phyloP scores from a whole-genome alignment of 2,888 invertebrate genomes.

The Pseudolycoriella hygida region DNA sequence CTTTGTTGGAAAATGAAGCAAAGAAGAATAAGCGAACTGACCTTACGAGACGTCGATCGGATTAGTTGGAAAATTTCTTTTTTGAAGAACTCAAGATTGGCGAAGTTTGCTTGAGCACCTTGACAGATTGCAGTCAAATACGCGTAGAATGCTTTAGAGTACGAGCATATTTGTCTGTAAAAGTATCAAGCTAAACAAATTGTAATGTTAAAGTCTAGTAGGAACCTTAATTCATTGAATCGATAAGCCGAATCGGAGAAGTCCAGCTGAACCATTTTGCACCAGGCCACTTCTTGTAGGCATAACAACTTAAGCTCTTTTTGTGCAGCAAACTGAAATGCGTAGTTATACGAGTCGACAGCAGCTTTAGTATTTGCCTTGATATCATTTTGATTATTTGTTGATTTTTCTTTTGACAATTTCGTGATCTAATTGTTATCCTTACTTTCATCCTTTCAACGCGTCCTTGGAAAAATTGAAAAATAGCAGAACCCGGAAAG shows the following conservation, averaged over 20 bases:
- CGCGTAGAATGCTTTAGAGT: constrained; percentile 46
- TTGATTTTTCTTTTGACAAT: not conserved
- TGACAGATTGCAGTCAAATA: constrained; percentile 36
- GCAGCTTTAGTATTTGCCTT: constrained; percentile 25
- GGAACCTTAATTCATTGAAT: constrained; percentile 35
- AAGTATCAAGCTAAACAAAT: not conserved
- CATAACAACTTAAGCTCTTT: constrained; percentile 43
- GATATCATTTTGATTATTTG: not conserved
- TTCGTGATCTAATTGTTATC: constrained; percentile 6
- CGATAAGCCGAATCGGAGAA: constrained; percentile 34
- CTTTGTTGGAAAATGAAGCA: not conserved
- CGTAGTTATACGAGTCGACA: constrained; percentile 35
- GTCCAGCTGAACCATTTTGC: constrained; percentile 40
- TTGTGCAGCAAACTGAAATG: constrained; percentile 39
- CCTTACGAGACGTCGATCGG: constrained; percentile 21
- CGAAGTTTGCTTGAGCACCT: constrained; percentile 18
- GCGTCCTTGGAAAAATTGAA: constrained; percentile 46
- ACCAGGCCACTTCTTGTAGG: constrained; percentile 35
- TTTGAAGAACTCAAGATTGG: constrained; percentile 15
- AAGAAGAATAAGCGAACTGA: constrained; percentile 5
- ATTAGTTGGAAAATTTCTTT: constrained; percentile 18
- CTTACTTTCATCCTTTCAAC: constrained; percentile 40
- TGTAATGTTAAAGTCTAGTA: constrained; percentile 25
- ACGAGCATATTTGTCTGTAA: constrained; percentile 17
- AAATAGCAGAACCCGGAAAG: constrained; percentile 42